phyloP scores from a whole-genome alignment of 1,140 invertebrate genomes.

The Tribolium madens region DNA sequence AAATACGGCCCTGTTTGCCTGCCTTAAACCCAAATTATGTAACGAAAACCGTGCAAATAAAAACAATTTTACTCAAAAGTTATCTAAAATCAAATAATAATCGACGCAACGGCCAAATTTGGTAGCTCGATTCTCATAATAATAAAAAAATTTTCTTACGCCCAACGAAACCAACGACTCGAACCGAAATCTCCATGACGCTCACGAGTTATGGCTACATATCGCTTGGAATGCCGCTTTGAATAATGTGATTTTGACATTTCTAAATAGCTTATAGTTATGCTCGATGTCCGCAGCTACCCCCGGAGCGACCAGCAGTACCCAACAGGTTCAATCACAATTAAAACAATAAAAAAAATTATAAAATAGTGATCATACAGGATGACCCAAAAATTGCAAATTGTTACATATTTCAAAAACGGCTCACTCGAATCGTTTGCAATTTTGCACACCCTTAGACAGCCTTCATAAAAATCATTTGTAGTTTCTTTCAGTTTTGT shows the following conservation, averaged over 20 bases:
- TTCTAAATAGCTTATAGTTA: conserved; percentile 43
- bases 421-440: no score
- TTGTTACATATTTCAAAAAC: no score
- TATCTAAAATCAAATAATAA: no score
- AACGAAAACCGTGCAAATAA: no score
- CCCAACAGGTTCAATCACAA: not conserved
- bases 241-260: conserved; percentile 50
- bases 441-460: no score
- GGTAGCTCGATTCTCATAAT: conserved; percentile 4
- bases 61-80: no score
- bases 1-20: no score
- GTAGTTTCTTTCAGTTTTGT: no score
- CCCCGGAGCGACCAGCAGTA: conserved; percentile 19
- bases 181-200: conserved; percentile 31
- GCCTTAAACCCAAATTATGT: no score
- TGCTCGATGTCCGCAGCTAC: conserved; percentile 31
- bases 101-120: not conserved
- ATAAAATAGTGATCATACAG: no score
- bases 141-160: conserved; percentile 15
- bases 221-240: conserved; percentile 44
- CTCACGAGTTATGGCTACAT: conserved; percentile 41
- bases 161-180: not conserved
- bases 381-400: no score
- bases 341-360: not conserved
- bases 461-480: no score